Conservation (phyloP, 2,888 invertebrate genomes). For the Dione juno region DNA sequence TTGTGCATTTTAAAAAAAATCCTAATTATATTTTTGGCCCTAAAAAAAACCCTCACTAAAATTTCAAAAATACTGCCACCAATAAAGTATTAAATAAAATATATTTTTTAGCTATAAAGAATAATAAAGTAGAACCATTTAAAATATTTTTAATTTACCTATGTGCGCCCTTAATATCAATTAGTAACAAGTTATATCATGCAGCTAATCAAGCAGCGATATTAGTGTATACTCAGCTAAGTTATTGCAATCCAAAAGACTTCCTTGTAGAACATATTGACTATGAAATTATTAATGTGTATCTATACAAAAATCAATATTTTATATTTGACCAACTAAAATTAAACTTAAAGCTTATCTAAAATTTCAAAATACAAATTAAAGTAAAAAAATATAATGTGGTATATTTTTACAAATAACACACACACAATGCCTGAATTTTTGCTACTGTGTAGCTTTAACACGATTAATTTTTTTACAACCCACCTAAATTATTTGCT, state of each 20-base stretch:
- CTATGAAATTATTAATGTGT: slow-evolving; percentile 1
- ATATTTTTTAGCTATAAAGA: too few relatives aligned
- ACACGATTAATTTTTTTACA: slow-evolving; percentile 72
- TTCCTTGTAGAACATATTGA: background rate
- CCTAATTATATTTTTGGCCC: too few relatives aligned
- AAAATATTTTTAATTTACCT: background rate
- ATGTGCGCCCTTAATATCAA: too few relatives aligned
- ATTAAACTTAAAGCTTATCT: background rate
- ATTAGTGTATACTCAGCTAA: slow-evolving; percentile 24
- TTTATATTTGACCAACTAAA: background rate
- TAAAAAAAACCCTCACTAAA: too few relatives aligned
- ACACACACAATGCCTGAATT: slow-evolving; percentile 57
- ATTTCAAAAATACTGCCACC: too few relatives aligned
- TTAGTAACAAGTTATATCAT: background rate
- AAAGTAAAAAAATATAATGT: slow-evolving; percentile 30
- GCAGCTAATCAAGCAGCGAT: background rate
- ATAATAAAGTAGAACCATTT: too few relatives aligned
- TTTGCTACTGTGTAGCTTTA: slow-evolving; percentile 73
- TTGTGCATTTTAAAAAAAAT: too few relatives aligned
- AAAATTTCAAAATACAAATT: background rate
- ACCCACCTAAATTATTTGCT: background rate
- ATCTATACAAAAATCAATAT: background rate
- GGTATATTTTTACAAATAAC: slow-evolving; percentile 41
- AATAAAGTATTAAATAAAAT: too few relatives aligned
- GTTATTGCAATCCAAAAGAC: slow-evolving; percentile 7